Evolutionary conservation across 2,113 vertebrate species (phyloP).

Genomic region (Brachyhypopomus gauderio): DNA sequence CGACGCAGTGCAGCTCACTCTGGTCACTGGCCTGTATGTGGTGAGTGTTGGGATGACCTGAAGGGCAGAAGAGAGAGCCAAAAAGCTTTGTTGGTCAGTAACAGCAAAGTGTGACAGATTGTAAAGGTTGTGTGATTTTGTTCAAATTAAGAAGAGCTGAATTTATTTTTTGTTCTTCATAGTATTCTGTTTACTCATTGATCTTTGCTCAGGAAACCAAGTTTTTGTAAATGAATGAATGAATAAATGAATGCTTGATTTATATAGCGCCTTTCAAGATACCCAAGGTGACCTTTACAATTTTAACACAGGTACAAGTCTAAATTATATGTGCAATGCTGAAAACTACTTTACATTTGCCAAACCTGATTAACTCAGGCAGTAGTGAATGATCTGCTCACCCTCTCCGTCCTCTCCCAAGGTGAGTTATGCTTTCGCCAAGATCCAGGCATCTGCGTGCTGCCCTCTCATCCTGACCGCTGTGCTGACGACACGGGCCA

Average conservation of each 20-base stretch:
- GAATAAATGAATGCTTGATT: no score
- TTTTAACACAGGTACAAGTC: no score
- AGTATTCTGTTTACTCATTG: no score
- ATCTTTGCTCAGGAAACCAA: no score
- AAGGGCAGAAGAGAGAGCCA: no score
- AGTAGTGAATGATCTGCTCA: background rate
- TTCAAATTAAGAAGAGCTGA: no score
- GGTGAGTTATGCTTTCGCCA: slow-evolving; percentile 75
- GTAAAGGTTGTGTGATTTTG: background rate
- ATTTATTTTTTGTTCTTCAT: no score
- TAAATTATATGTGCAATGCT: no score
- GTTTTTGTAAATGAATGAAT: no score
- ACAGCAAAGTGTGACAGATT: background rate
- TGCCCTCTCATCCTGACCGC: slow-evolving; percentile 73
- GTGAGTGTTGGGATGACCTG: slow-evolving; percentile 39
- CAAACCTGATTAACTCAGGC: background rate
- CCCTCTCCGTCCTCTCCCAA: background rate
- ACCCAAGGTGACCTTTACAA: no score
- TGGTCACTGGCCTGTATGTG: slow-evolving; percentile 74
- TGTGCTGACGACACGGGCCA: slow-evolving; percentile 72
- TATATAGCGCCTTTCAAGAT: no score
- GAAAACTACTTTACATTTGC: no score
- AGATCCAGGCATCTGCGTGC: slow-evolving; percentile 70
- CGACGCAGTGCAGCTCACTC: slow-evolving; percentile 75
- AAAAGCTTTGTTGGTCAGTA: background rate